Evolutionary conservation across 2,888 invertebrate species (phyloP).

Genomic region (Nephrotoma appendiculata): DNA sequence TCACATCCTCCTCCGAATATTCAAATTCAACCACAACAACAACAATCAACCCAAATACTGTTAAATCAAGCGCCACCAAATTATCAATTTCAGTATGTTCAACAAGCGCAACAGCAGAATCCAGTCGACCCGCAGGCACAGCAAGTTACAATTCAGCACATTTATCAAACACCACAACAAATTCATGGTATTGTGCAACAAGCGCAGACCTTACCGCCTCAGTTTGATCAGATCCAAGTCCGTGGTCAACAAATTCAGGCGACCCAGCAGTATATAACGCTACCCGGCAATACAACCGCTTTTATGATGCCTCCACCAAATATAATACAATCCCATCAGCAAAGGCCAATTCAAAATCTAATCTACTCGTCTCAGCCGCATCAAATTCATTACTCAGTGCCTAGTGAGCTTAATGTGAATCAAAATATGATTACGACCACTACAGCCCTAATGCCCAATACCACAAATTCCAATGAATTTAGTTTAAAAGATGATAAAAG

Average conservation of each 20-base stretch:
- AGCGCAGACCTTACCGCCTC: conserved; percentile 2
- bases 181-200: conserved; percentile 15
- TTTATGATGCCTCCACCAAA: conserved; percentile 20
- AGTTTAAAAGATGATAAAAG: neutral
- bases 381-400: conserved; percentile 4
- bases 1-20: conserved; percentile 16
- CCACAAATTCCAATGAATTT: neutral
- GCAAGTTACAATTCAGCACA: conserved; percentile 16
- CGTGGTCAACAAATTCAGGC: conserved; percentile 12
- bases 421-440: conserved; percentile 6
- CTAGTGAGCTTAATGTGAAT: conserved; percentile 9
- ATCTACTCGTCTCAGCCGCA: conserved; percentile 7
- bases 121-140: conserved; percentile 10
- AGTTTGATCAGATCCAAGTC: conserved; percentile 10
- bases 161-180: conserved; percentile 15
- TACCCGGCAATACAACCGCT: conserved; percentile 17
- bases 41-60: conserved; percentile 11
- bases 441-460: neutral
- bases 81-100: conserved; percentile 17
- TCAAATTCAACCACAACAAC: conserved; percentile 13
- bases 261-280: conserved; percentile 17
- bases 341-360: conserved; percentile 12
- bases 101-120: conserved; percentile 12
- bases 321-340: conserved; percentile 12
- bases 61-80: conserved; percentile 15